Conservation (phyloP, 2,797 vertebrate genomes). For the Nothura maculosa region DNA sequence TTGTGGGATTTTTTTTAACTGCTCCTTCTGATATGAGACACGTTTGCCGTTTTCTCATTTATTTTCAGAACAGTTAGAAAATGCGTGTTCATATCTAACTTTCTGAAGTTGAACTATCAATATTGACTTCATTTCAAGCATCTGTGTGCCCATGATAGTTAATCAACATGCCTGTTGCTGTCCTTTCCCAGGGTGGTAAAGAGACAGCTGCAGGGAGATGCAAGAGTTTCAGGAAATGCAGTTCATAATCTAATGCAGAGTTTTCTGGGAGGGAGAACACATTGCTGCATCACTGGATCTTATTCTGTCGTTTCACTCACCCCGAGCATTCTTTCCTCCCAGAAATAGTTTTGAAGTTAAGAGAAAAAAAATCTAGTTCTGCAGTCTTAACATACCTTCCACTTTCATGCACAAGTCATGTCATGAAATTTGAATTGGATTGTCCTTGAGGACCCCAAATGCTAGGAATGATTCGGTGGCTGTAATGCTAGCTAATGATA, state of each 20-base stretch:
- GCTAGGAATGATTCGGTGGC: not conserved
- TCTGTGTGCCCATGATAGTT: not conserved
- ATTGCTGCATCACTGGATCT: not conserved
- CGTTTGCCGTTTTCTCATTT: not conserved
- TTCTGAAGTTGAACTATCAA: not conserved
- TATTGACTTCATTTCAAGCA: not conserved
- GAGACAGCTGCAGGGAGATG: not conserved
- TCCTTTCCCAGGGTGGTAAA: not conserved
- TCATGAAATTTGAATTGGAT: not conserved
- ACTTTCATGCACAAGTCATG: not conserved
- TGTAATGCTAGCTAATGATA: too few species aligned
- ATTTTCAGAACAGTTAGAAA: not conserved
- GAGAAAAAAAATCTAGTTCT: not conserved
- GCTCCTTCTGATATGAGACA: not conserved
- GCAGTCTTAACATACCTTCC: too few species aligned
- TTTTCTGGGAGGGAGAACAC: not conserved
- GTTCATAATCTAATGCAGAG: not conserved
- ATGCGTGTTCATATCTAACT: accelerated
- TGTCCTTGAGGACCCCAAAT: not conserved
- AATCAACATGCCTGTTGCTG: accelerated
- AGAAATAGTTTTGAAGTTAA: not conserved
- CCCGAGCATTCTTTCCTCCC: not conserved
- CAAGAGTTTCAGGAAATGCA: not conserved
- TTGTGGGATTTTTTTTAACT: not conserved
- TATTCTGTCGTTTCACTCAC: not conserved